Evolutionary conservation across 2,797 vertebrate species (phyloP).

Genomic region (Garrulus glandarius): DNA sequence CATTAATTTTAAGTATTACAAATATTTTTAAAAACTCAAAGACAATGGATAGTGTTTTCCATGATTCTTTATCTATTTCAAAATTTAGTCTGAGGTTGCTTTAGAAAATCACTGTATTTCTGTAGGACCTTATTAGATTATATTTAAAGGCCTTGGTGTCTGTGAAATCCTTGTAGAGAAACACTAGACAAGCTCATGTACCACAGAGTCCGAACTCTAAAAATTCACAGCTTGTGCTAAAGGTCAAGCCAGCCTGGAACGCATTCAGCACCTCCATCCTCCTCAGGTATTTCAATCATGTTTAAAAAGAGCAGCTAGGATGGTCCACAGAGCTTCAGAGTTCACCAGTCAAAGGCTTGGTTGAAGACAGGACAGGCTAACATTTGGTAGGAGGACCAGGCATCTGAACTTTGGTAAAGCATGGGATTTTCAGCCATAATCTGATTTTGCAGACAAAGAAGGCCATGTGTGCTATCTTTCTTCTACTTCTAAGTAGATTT

Average conservation of each 20-base stretch:
- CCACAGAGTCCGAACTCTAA: background rate
- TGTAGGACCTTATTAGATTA: background rate
- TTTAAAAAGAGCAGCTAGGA: background rate
- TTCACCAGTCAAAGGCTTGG: background rate
- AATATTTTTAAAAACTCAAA: background rate
- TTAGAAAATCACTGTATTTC: background rate
- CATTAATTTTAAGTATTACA: background rate
- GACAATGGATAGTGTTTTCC: background rate
- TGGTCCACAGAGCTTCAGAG: background rate
- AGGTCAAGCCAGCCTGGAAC: background rate
- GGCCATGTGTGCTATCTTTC: background rate
- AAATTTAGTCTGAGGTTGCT: background rate
- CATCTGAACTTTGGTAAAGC: background rate
- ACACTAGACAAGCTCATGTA: background rate
- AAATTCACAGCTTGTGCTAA: background rate
- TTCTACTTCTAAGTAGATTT: background rate
- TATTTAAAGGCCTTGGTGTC: background rate
- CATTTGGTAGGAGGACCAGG: background rate
- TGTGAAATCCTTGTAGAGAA: background rate
- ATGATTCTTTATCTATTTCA: background rate
- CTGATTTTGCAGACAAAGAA: background rate
- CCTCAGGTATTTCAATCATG: background rate
- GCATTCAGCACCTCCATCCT: rapidly evolving
- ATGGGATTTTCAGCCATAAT: background rate
- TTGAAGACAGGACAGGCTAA: background rate